Evolutionary conservation across 2,113 vertebrate species (phyloP), one percentile per base, ranked within the genome.

Genomic region (Cyanoderma ruficeps): DNA sequence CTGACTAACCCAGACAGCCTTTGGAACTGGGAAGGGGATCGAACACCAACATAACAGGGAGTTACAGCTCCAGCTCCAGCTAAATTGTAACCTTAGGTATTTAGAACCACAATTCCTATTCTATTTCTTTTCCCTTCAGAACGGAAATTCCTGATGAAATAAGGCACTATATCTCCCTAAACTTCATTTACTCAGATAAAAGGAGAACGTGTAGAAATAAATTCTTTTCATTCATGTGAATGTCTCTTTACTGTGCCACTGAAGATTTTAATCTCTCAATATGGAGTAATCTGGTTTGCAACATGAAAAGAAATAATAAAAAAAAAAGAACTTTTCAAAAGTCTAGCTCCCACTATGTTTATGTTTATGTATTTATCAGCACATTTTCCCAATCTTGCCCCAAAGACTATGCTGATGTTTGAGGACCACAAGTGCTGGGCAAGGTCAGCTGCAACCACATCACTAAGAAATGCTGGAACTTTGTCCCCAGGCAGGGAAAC

Each of bases 121-220:
- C 64, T 41, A 64, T 78, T 94, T 81, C 55, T 93, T 77, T 35
- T 60, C 56, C 71, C 68, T 94, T 81, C 2, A 0, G 65, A 93
- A 91, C 50, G 55, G 52, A 87, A 91, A 91, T 76, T 84, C 56
- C 33, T 49, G 52, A 83, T 55, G 33, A 88, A 94, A 88, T 47
- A 59, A 83, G 35, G 68, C 68, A 69, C 11, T 78, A 0, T 42
- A 80, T 76, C 67, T 85, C 59, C 68, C 82, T 74, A 39, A 95
- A 81, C 35, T 83, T 94, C 75, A 92, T 81, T 94, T 88, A 81
- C 18, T 86, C 10, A 6, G 71, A 86, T 80, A 81, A 91, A 91
- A 85, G 63, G 72, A 83, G n/a, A 91, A 84, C 4, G 2, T 1
- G 2, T n/a, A 67, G 78, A 90, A 96, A 94, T 71, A 83, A 91